Base-by-base conservation (phyloP, 2,113 vertebrate species). In the Lophotis ruficrista region DNA sequence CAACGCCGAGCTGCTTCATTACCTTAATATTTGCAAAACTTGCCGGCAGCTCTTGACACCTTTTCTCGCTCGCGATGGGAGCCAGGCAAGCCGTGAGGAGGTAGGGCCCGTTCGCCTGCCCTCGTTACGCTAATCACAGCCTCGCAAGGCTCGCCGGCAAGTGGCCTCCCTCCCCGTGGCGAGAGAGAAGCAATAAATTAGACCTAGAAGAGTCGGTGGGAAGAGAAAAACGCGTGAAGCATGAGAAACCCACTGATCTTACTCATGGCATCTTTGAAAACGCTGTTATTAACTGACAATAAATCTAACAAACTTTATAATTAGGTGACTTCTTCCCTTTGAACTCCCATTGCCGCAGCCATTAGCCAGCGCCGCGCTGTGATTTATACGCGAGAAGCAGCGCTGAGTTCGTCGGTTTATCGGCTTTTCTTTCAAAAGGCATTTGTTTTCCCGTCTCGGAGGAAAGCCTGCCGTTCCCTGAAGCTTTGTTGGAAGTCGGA, bases 291-390 rank as follows among this genome's bases (percentile, higher is more conserved):
- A 87, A 43, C 64, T 58, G 85, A 56, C 78, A 71, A 75, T 87
- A 85, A 92, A 85, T 87, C 82, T 84, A 38, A 53, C 78, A 53
- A 66, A 85, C 77, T 85, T 92, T n/a, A 25, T 87, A 84, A 92
- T 78, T 28, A 87, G 90, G 81, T 83, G 69, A 41, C 82, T 51
- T 62, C 73, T 84, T 70, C 4, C 78, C 93, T 90, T 92, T 87
- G 94, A 91, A 85, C 77, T 81, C 72, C 90, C 83, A 13, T 88
- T 20, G 83, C 89, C 65, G 4, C 86, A 78, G 78, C 93, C 86
- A 73, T 85, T 78, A 60, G 70, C 70, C 31, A 28, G 89, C 7
- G n/a, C 75, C 5, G 87, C 10, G 9, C 73, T 35, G 56, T 57
- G 94, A 87, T 80, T 91, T 79, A 75, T 19, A 53, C 4, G 70